Evolutionary conservation across 1,140 invertebrate genomes (phyloP).

Genomic region (Schlechtendalia chinensis): DNA sequence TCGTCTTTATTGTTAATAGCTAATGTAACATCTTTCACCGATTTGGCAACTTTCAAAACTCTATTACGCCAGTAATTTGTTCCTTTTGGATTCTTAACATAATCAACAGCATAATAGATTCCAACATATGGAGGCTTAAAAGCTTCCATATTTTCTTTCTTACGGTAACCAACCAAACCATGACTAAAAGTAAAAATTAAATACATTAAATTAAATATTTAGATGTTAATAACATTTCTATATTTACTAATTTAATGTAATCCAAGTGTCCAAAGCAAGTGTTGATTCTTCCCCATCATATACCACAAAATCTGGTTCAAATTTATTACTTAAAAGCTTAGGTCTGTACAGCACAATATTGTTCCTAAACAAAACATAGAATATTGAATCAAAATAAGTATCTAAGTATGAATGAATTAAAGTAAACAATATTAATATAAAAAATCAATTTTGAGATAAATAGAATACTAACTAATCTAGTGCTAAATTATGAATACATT

Average conservation of each 20-base stretch:
- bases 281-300: conserved; percentile 71
- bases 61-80: conserved; percentile 99
- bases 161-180: conserved; percentile 88
- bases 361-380: conserved; percentile 64
- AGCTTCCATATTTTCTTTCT: conserved; percentile 76
- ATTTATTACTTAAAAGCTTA: conserved; percentile 85
- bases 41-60: conserved; percentile 90
- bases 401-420: too few relatives aligned
- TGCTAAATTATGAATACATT: too few relatives aligned
- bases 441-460: too few relatives aligned
- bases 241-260: conserved; percentile 83
- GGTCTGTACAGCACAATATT: conserved; percentile 85
- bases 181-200: conserved; percentile 62
- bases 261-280: conserved; percentile 74
- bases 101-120: conserved; percentile 94
- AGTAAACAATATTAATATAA: too few relatives aligned
- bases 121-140: conserved; percentile 88
- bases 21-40: conserved; percentile 77
- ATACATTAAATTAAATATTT: not conserved
- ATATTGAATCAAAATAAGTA: not conserved
- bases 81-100: conserved; percentile 91
- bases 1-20: conserved; percentile 89
- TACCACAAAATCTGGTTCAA: conserved; percentile 74
- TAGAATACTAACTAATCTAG: too few relatives aligned
- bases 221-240: not conserved